phyloP scores from a whole-genome alignment of 2,888 invertebrate species.

The Latheticus oryzae region DNA sequence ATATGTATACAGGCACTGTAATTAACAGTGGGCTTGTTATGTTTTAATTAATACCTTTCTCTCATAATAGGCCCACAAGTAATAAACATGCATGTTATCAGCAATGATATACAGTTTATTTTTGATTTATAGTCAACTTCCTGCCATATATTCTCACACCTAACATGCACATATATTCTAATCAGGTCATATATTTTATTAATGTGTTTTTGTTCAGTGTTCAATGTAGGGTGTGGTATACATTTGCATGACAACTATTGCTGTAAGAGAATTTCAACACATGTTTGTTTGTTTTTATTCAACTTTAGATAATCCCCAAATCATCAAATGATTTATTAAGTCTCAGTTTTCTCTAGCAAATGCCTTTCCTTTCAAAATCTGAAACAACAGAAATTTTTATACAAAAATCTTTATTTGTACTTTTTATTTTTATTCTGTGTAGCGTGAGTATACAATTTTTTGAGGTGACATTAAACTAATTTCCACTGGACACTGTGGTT shows the following conservation, averaged over 20 bases:
- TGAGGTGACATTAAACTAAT: not conserved
- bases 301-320: conserved; percentile 13
- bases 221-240: conserved; percentile 35
- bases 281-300: conserved; percentile 25
- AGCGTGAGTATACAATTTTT: not conserved
- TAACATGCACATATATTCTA: conserved; percentile 50
- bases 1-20: conserved; percentile 55
- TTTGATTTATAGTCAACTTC: conserved; percentile 61
- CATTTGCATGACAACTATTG: conserved; percentile 42
- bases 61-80: conserved; percentile 56
- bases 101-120: conserved; percentile 59
- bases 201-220: conserved; percentile 42
- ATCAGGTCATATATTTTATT: conserved; percentile 44
- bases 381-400: not conserved
- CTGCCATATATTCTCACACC: conserved; percentile 61
- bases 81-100: conserved; percentile 60
- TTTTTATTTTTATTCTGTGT: not conserved
- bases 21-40: conserved; percentile 61
- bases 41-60: conserved; percentile 62
- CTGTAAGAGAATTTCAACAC: conserved; percentile 27
- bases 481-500: not conserved
- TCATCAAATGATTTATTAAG: conserved; percentile 21
- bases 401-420: not conserved
- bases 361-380: too few relatives aligned
- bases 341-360: too few relatives aligned